A percentile compares a stretch with the other conserved stretches of the same genome.
Evolutionary conservation across 2,113 vertebrate species (phyloP).

Genomic region (Enhydra lutris): DNA sequence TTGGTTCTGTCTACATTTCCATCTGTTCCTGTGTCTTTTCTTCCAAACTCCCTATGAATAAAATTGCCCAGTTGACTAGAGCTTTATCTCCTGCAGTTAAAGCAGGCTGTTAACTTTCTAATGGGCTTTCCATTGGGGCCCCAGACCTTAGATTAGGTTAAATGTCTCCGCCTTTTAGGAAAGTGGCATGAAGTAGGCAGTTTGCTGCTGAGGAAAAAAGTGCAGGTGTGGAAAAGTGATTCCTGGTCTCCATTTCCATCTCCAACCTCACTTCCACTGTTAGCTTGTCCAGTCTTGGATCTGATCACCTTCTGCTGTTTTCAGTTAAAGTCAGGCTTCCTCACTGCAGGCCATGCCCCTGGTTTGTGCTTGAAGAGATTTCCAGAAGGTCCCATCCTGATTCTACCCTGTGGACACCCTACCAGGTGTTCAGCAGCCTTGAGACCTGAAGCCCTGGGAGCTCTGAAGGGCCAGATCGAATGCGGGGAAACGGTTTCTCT

Average conservation of each 20-base stretch:
- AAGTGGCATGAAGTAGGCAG: neutral
- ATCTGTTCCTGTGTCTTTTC: neutral
- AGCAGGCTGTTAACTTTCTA: neutral
- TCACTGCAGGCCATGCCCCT: neutral
- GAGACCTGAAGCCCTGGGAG: too few species aligned
- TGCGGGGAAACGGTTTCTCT: neutral
- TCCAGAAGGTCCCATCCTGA: neutral
- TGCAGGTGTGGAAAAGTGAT: rapidly evolving
- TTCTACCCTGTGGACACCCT: neutral
- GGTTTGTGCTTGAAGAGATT: neutral
- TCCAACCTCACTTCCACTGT: neutral
- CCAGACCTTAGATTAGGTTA: neutral
- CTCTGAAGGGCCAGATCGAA: neutral
- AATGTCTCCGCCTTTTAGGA: neutral
- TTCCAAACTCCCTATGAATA: neutral
- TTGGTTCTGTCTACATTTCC: neutral
- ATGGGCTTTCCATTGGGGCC: neutral
- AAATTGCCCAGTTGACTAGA: neutral
- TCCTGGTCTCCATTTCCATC: neutral
- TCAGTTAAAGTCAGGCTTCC: neutral
- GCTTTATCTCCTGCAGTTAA: neutral
- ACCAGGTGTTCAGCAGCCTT: neutral
- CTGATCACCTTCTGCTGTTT: neutral
- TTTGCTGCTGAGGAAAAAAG: neutral
- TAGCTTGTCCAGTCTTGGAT: rapidly evolving